phyloP scores from a whole-genome alignment of 2,113 vertebrate species.

The Stomatorhinus ivindoensis region DNA sequence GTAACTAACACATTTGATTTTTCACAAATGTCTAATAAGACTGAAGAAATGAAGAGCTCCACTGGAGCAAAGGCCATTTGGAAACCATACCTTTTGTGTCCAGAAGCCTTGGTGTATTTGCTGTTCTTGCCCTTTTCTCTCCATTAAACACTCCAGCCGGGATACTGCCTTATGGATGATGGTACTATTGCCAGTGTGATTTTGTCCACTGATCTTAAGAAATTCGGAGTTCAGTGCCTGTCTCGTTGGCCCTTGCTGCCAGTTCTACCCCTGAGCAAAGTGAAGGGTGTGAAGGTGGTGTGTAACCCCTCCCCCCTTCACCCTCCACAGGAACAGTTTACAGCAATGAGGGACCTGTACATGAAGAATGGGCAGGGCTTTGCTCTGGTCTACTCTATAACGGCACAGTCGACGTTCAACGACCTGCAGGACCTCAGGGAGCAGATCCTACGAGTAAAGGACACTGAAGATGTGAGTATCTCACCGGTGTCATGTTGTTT shows the following conservation, averaged over 20 bases:
- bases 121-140: not conserved
- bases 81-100: not conserved
- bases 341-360: slow-evolving; percentile 97
- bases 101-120: not conserved
- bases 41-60: not conserved
- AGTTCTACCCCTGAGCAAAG: not conserved
- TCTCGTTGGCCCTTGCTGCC: not conserved
- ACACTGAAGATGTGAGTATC: slow-evolving; percentile 92
- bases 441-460: slow-evolving; percentile 96
- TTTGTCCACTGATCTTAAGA: not conserved
- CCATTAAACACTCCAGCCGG: not conserved
- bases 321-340: slow-evolving; percentile 83
- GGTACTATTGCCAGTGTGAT: not conserved
- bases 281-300: not conserved
- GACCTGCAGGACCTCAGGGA: slow-evolving; percentile 96
- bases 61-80: not conserved
- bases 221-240: not conserved
- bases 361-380: slow-evolving; percentile 99
- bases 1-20: not conserved
- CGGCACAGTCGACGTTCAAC: slow-evolving; percentile 96
- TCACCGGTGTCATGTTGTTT: not conserved
- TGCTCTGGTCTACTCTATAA: slow-evolving; percentile 98
- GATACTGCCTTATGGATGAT: not conserved
- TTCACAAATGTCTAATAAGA: not conserved
- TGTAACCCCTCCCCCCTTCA: not conserved